Base-by-base conservation (phyloP, 2,888 invertebrate genomes). In the Choristoneura rosaceana region DNA sequence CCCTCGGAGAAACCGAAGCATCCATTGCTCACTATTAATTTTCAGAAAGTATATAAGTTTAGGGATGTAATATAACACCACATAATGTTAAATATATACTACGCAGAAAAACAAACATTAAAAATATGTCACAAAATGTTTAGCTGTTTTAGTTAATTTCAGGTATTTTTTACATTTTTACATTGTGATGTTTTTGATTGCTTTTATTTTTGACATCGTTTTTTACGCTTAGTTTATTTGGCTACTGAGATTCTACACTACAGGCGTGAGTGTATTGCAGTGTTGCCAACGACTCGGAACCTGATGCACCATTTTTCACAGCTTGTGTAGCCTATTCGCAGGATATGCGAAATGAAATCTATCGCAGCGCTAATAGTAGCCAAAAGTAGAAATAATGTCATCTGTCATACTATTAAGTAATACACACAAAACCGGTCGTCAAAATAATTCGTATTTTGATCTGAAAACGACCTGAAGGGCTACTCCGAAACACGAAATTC, bases 1-100 rank as follows among this genome's bases (percentile, higher is more conserved):
- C 79, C 83, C 84, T 86, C 74, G 80, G 79, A 74, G 88, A 87
- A 84, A 88, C 86, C 81, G 89, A 84, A 85, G 90, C 87, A 89
- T 92, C 92, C 93, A 93, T 93, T 86, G 59, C 59, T 62, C 59
- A 68, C 63, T 73, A 59, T 50, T 50, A 64, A 73, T 73, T 66
- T 64, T 71, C 45, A 67, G 62, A 41, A 59, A 63, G 58, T 14
- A 43, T 65, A 59, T 47, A 60, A 45, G 15, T 70, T 55, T 33
- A 60, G 17, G 60, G 63, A 59, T 58, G 41, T 64, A 63, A 69
- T 59, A 33, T 33, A 68, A 68, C 52, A 58, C 43, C 47, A 67
- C 59, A 70, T 34, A 66, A 59, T 61, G 67, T 43, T 43, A 62
- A 66, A 10, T 58, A 34, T 50, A 33, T 66, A 58, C 43, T 58